Evolutionary conservation across 2,797 vertebrate genomes (phyloP).

Genomic region (Neosilurus mollespiculum): DNA sequence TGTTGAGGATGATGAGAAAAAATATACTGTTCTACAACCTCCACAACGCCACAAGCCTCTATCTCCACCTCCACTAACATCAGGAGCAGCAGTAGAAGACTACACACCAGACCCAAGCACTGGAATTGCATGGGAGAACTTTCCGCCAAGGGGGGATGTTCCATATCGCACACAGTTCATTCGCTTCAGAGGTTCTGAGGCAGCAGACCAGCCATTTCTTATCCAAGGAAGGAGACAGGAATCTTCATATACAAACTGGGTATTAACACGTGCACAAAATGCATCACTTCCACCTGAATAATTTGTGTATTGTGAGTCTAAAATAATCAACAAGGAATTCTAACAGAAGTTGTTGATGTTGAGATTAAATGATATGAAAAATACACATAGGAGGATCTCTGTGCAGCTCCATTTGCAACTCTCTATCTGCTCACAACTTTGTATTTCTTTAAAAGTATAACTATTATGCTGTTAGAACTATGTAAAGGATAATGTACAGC

Average conservation of each 20-base stretch:
- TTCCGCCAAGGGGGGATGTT: constrained; percentile 68
- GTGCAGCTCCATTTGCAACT: background rate
- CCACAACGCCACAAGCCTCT: constrained; percentile 25
- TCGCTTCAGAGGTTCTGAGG: constrained; percentile 52
- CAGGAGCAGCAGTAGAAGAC: constrained; percentile 44
- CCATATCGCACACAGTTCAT: constrained; percentile 59
- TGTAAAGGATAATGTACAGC: too few relatives aligned
- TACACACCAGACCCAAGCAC: constrained; percentile 60
- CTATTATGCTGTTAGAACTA: background rate
- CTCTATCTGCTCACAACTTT: background rate
- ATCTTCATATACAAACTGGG: constrained; percentile 23
- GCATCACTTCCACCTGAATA: background rate
- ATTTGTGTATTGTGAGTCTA: background rate
- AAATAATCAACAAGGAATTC: background rate
- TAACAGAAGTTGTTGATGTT: background rate
- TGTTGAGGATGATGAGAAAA: constrained; percentile 47
- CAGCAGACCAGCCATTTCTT: constrained; percentile 56
- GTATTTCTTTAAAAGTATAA: background rate
- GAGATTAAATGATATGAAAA: background rate
- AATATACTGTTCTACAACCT: constrained; percentile 19
- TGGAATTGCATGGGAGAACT: constrained; percentile 67
- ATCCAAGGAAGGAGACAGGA: constrained; percentile 40
- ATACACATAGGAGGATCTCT: background rate
- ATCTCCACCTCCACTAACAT: constrained; percentile 6
- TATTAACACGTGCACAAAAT: background rate